Percentiles rank a stretch among this genome's conserved stretches.
phyloP scores from a whole-genome alignment of 2,888 invertebrate species.

The Didymodactylos carnosus region DNA sequence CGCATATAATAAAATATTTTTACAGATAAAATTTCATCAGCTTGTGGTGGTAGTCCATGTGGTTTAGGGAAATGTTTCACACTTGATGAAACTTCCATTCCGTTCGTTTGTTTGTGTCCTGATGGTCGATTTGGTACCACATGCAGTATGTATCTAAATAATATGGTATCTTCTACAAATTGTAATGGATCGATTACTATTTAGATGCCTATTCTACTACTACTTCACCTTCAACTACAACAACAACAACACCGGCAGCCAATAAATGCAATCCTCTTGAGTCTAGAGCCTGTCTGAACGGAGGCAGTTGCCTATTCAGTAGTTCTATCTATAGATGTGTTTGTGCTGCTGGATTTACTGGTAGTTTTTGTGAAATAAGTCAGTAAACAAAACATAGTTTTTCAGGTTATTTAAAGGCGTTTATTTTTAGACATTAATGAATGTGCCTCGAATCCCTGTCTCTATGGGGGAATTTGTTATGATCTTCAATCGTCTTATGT shows the following conservation, averaged over 20 bases:
- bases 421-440: constrained; percentile 6
- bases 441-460: constrained; percentile 12
- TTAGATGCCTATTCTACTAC: neutral
- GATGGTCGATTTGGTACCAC: neutral
- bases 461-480: constrained; percentile 10
- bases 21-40: neutral
- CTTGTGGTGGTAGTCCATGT: neutral
- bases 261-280: neutral
- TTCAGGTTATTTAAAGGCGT: too few species aligned
- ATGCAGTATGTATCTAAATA: too few species aligned
- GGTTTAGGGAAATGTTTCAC: neutral
- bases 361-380: neutral
- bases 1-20: too few species aligned
- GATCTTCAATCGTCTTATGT: constrained; percentile 8
- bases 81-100: neutral
- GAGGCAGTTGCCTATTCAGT: neutral
- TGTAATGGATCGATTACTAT: too few species aligned
- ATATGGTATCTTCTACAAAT: too few species aligned
- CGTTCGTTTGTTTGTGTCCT: neutral
- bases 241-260: neutral
- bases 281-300: neutral
- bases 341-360: neutral
- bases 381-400: neutral
- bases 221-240: neutral
- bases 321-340: neutral